phyloP scores from a whole-genome alignment of 2,797 vertebrate genomes.

The Gymnothorax reevesii region DNA sequence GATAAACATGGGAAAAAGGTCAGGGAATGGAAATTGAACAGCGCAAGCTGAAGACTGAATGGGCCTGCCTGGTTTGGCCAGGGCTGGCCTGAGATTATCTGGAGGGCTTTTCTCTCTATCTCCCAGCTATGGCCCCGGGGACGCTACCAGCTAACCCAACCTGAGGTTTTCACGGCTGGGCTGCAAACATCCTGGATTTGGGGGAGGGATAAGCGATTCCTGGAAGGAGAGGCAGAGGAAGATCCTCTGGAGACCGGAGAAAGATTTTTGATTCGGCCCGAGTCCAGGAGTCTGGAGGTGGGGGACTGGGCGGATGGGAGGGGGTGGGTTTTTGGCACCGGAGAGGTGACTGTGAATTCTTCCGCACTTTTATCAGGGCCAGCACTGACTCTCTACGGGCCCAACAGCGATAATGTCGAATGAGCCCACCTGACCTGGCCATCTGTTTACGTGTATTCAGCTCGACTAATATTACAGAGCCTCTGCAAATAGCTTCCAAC shows the following conservation, averaged over 20 bases:
- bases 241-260: constrained; percentile 27
- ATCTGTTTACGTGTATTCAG: background rate
- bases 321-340: constrained; percentile 13
- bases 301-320: background rate
- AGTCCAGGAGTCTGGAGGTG: constrained; percentile 28
- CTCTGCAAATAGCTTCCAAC: background rate
- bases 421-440: constrained; percentile 1
- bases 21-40: background rate
- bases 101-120: background rate
- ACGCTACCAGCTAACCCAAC: background rate
- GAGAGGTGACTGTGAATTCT: constrained; percentile 17
- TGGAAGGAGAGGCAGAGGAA: constrained; percentile 28
- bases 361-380: background rate
- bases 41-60: background rate
- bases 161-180: background rate
- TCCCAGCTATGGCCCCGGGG: background rate
- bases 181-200: background rate
- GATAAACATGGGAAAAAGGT: background rate
- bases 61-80: background rate
- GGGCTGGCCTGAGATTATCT: background rate
- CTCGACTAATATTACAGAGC: background rate
- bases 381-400: background rate
- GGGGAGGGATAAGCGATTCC: constrained; percentile 25
- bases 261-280: constrained; percentile 29
- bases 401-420: background rate